These are phyloP conservation scores for Agrochola circellaris DNA, from an alignment of 2,888 invertebrate species.

Conservation along the genomic window DNA sequence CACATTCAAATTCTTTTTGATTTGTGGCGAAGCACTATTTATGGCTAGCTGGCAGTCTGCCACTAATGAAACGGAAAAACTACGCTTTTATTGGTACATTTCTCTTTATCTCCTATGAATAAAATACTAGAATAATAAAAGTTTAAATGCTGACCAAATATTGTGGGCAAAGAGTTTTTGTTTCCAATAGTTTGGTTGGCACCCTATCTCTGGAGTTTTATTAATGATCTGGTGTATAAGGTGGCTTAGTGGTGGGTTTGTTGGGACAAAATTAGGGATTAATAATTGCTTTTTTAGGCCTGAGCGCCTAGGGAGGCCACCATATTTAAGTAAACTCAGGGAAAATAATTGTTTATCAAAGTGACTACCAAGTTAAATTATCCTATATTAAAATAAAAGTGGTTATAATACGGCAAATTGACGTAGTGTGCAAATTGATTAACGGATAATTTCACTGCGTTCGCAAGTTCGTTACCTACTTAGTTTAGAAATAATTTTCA, in stretches of 20 bases:
- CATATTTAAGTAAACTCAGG: neutral
- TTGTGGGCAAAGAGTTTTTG: neutral
- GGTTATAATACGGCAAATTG: neutral
- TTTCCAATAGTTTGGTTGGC: neutral
- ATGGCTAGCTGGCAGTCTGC: conserved; percentile 54
- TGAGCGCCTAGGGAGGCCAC: neutral
- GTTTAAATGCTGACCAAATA: conserved; percentile 26
- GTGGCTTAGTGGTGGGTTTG: too few species aligned
- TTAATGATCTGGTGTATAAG: neutral
- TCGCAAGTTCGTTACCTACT: too few species aligned
- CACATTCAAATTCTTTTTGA: conserved; percentile 64
- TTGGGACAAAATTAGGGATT: neutral
- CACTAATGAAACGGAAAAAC: conserved; percentile 56
- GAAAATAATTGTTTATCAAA: neutral
- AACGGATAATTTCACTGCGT: neutral
- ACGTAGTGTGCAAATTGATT: neutral
- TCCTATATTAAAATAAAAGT: neutral
- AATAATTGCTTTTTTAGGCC: neutral
- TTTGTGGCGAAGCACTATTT: conserved; percentile 60
- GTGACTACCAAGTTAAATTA: neutral
- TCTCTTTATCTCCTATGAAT: conserved; percentile 27
- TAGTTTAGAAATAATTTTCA: neutral
- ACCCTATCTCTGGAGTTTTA: neutral
- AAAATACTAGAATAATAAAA: conserved; percentile 15
- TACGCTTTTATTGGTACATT: conserved; percentile 45